Conservation (phyloP, 1,140 invertebrate species). For the Platorchestia sp. region DNA sequence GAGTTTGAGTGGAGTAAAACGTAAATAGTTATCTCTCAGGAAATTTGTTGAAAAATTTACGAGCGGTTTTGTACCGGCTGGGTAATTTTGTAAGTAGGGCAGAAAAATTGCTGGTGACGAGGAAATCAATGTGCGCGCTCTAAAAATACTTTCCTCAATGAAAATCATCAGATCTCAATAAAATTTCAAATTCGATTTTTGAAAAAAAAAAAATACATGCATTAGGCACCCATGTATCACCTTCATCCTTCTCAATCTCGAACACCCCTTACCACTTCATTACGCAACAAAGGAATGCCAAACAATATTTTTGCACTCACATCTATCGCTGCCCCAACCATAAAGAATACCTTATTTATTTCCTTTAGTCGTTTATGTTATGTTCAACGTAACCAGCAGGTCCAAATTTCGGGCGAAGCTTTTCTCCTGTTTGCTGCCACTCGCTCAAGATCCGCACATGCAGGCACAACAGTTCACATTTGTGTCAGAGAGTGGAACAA, state of each 20-base stretch:
- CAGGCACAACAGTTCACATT: no score
- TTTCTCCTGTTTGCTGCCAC: neutral
- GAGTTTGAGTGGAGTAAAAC: neutral
- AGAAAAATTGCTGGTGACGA: no score
- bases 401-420: neutral
- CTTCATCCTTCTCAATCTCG: neutral
- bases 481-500: neutral
- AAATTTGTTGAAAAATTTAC: no score
- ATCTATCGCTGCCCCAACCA: neutral
- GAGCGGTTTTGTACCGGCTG: no score
- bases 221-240: neutral
- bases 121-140: no score
- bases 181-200: no score
- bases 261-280: neutral
- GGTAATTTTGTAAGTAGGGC: no score
- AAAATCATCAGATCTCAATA: no score
- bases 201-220: neutral
- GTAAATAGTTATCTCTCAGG: neutral
- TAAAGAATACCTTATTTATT: neutral
- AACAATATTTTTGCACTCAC: neutral
- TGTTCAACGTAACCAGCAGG: neutral
- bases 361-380: neutral
- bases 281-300: neutral
- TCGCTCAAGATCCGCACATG: no score
- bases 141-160: no score